phyloP scores from a whole-genome alignment of 2,113 vertebrate genomes.

The Camelus dromedarius region DNA sequence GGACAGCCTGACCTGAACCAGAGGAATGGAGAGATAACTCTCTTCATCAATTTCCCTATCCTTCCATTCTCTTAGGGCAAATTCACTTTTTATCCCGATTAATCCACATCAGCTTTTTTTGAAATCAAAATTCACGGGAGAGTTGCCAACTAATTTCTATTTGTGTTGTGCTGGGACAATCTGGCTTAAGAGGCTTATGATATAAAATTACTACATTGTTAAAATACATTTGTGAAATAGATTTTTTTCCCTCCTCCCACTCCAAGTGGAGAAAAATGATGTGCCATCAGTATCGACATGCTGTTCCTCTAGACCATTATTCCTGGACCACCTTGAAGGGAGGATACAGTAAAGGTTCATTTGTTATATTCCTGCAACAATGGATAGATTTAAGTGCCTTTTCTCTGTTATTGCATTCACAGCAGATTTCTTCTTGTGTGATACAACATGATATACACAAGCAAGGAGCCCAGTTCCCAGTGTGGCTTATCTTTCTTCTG shows the following conservation, averaged over 20 bases:
- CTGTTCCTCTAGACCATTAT: conserved; percentile 36
- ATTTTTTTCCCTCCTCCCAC: background rate
- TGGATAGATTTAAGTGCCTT: conserved; percentile 52
- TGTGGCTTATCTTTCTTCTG: conserved; percentile 53
- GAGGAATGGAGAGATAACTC: background rate
- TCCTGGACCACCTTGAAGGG: conserved; percentile 63
- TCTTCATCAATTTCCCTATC: background rate
- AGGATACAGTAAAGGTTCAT: conserved; percentile 51
- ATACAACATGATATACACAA: conserved; percentile 51
- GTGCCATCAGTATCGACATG: background rate
- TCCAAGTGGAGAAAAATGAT: conserved; percentile 47
- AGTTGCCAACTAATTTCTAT: conserved; percentile 41
- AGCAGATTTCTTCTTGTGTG: conserved; percentile 64
- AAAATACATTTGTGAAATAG: conserved; percentile 54
- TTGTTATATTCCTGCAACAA: conserved; percentile 64
- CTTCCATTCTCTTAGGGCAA: background rate
- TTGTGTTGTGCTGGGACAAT: background rate
- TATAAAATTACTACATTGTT: conserved; percentile 50
- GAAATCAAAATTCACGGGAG: conserved; percentile 24
- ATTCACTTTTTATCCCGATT: conserved; percentile 28
- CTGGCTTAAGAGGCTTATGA: background rate
- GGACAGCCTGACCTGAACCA: background rate
- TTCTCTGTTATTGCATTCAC: conserved; percentile 59
- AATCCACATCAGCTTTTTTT: conserved; percentile 28
- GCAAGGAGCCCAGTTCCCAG: conserved; percentile 51